These are phyloP conservation scores for Sphyrna mokarran DNA, from an alignment of 2,113 vertebrate genomes.

Conservation along the genomic window DNA sequence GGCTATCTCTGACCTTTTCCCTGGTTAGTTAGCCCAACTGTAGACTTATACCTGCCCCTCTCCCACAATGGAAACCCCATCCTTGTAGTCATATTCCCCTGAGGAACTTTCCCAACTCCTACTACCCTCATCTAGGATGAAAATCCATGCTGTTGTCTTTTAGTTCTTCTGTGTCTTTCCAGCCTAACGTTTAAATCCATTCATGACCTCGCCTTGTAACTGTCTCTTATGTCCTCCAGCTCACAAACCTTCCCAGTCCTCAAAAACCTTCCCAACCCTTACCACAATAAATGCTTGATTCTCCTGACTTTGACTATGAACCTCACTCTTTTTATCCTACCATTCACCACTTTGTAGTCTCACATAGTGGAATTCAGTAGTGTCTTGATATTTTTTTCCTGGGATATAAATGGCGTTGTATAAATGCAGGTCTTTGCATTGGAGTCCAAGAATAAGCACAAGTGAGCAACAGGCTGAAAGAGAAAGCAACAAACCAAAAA, in stretches of 20 bases:
- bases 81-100: too few species aligned
- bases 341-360: background rate
- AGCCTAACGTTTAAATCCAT: background rate
- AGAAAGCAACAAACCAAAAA: background rate
- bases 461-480: background rate
- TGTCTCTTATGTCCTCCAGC: background rate
- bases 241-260: background rate
- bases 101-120: too few species aligned
- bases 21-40: too few species aligned
- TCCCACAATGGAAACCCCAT: too few species aligned
- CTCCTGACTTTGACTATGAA: background rate
- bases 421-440: background rate
- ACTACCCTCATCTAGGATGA: too few species aligned
- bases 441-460: background rate
- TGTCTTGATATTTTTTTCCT: background rate
- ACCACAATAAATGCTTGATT: background rate
- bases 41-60: too few species aligned
- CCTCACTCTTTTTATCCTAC: background rate
- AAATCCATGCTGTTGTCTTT: too few species aligned
- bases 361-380: background rate
- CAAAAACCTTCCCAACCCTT: background rate
- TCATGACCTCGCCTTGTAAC: background rate
- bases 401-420: background rate
- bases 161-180: background rate
- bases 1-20: too few species aligned